Conservation (phyloP, 2,888 invertebrate species). For the Acleris literana region DNA sequence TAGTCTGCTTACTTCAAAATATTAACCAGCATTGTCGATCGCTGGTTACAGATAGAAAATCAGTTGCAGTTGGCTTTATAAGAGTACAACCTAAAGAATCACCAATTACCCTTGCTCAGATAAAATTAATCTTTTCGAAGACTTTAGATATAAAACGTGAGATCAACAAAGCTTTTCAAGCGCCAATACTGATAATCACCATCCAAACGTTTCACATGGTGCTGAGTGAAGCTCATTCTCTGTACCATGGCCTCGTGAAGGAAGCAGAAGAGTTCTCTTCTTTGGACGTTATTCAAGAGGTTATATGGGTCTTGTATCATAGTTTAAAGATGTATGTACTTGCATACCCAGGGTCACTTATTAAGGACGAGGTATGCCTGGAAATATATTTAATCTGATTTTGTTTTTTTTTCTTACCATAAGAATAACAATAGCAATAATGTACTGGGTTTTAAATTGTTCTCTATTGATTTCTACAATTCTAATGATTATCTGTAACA, state of each 20-base stretch:
- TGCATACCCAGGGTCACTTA: not conserved
- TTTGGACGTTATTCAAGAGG: not conserved
- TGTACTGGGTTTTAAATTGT: too few species aligned
- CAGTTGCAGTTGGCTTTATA: not conserved
- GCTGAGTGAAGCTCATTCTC: not conserved
- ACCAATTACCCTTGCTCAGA: not conserved
- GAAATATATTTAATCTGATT: too few species aligned
- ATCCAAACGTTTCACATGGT: constrained; percentile 8
- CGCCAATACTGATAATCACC: constrained; percentile 1
- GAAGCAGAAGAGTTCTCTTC: not conserved
- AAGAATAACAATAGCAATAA: too few species aligned
- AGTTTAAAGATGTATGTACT: constrained; percentile 1
- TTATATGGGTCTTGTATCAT: constrained; percentile 6
- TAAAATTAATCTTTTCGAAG: constrained; percentile 1
- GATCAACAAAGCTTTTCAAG: constrained; percentile 5
- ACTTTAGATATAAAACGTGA: constrained; percentile 6
- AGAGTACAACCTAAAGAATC: not conserved
- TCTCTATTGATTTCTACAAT: too few species aligned
- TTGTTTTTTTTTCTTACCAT: too few species aligned
- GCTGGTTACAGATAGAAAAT: not conserved
- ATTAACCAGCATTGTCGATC: constrained; percentile 7
- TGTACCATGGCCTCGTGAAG: constrained; percentile 8
- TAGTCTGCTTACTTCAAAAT: not conserved
- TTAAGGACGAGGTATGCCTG: not conserved
- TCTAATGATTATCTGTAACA: not conserved